Conservation (phyloP, 2,113 vertebrate species). For the Ginglymostoma cirratum region DNA sequence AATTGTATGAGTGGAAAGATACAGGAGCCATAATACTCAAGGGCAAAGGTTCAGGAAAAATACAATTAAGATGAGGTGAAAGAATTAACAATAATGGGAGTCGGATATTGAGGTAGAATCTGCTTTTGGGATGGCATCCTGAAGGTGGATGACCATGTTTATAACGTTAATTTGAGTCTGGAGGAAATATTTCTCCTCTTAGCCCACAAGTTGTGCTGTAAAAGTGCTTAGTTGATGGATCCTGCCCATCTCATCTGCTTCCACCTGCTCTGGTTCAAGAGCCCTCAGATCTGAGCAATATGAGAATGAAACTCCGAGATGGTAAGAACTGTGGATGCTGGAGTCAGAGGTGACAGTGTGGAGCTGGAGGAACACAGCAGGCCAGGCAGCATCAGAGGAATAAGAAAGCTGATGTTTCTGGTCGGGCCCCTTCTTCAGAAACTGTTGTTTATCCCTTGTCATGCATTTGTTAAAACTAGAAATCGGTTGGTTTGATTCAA, state of each 20-base stretch:
- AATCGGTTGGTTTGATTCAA: not conserved
- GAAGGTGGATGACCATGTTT: not conserved
- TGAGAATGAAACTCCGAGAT: not conserved
- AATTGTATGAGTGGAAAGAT: not conserved
- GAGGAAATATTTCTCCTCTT: not conserved
- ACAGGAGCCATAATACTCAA: not conserved
- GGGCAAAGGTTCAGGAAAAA: not conserved
- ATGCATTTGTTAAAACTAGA: not conserved
- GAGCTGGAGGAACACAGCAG: too few species aligned
- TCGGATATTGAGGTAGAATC: not conserved
- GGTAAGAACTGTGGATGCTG: too few species aligned
- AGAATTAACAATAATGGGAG: not conserved
- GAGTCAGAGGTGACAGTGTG: too few species aligned
- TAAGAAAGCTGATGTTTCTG: too few species aligned
- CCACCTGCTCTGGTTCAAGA: not conserved
- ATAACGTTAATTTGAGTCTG: not conserved
- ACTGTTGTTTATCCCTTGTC: not conserved
- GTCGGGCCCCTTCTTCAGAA: not conserved
- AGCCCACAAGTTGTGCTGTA: not conserved
- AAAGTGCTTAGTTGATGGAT: not conserved
- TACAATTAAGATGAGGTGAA: not conserved
- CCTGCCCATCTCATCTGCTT: not conserved
- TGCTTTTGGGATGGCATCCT: not conserved
- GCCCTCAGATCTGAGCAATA: not conserved
- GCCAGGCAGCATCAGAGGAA: too few species aligned